These are phyloP conservation scores for Chrysolophus pictus DNA, from an alignment of 2,797 vertebrate genomes.

Conservation along the genomic window DNA sequence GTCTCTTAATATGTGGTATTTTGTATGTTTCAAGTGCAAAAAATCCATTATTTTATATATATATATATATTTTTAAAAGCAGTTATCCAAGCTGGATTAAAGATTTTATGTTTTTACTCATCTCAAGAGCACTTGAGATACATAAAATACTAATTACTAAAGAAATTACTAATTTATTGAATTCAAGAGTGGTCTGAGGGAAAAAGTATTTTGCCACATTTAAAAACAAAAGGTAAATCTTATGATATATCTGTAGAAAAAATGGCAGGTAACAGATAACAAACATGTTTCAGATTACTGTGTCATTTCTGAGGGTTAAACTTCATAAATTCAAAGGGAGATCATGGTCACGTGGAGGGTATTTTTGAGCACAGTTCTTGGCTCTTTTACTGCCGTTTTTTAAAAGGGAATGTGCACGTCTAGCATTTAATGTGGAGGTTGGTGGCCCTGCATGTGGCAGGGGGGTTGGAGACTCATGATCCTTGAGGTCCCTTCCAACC, in stretches of 20 bases:
- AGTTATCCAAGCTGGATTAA: not conserved
- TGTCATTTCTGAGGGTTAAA: not conserved
- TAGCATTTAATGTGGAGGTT: too few relatives aligned
- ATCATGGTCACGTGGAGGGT: not conserved
- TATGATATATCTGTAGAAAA: not conserved
- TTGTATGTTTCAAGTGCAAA: not conserved
- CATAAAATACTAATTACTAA: not conserved
- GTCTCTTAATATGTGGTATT: not conserved
- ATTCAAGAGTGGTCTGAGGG: not conserved
- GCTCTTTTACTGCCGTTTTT: not conserved
- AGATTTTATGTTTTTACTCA: not conserved
- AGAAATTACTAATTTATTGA: not conserved
- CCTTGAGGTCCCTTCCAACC: too few relatives aligned
- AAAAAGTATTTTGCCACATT: too few relatives aligned
- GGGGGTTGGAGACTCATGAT: too few relatives aligned
- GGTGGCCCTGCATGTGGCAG: too few relatives aligned
- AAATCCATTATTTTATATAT: not conserved
- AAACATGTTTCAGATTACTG: not conserved
- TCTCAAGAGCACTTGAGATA: not conserved
- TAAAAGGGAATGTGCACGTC: not conserved
- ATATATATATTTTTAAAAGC: not conserved
- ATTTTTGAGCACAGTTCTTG: not conserved
- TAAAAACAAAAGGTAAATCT: not conserved
- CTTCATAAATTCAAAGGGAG: not conserved
- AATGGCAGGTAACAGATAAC: not conserved